Base-by-base conservation (phyloP, 2,113 vertebrate species). In the Formicarius rufipectus region DNA sequence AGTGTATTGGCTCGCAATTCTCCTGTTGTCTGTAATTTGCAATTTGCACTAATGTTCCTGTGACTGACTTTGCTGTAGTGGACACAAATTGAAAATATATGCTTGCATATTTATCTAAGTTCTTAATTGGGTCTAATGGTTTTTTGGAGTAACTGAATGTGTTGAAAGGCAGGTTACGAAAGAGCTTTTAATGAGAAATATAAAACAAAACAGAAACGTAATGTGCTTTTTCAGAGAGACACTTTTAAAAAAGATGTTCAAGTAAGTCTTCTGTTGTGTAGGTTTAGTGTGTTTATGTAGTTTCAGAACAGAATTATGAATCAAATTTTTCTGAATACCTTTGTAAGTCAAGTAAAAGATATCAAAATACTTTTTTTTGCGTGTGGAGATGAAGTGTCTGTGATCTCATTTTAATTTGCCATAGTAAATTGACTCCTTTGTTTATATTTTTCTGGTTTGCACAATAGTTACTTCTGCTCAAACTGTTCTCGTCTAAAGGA, bases 321-420 rank as follows among this genome's bases (percentile, higher is more conserved):
- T 40, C 35, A 59, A 37, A 90, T 93, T n/a, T 30, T 81, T 92
- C 79, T 68, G 20, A 79, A 62, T 93, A 63, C 39, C 87, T 92
- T 69, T 93, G 58, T 93, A 95, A 78, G 62, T 86, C 63, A 87
- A 53, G 69, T 76, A 73, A 95, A 97, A 96, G 73, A 80, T 47
- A 56, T 45, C 39, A 89, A 94, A 97, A 96, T 97, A 97, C 66
- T 85, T 95, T 97, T 72, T 85, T 62, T 95, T n/a, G n/a, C n/a
- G 86, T 63, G 18, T 20, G 28, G 66, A 85, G 79, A 80, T 86
- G 33, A 96, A 96, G 93, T 96, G 47, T 93, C 66, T 94, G 33
- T 64, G 21, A 95, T 96, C 94, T 80, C 84, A 91, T 97, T 97
- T 97, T 97, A 97, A 97, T 98, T 98, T 98, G 78, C 85, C 69